Percentiles rank a stretch among this genome's conserved stretches.
phyloP scores from a whole-genome alignment of 2,888 invertebrate species.

The Drosophila helvetica region DNA sequence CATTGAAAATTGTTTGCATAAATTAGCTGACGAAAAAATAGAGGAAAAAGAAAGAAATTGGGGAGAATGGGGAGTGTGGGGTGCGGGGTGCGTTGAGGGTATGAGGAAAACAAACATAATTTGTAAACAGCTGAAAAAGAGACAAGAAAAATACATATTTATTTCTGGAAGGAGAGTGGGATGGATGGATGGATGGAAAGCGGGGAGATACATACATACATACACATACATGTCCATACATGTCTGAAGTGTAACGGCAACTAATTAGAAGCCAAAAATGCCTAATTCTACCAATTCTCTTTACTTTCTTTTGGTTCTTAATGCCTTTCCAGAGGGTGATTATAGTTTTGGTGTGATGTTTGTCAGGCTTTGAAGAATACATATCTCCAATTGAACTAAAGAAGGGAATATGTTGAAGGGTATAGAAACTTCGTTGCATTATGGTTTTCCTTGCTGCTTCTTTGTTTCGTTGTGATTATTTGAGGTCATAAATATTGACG shows the following conservation, averaged over 20 bases:
- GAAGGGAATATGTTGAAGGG: neutral
- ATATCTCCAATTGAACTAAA: neutral
- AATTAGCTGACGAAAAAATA: constrained; percentile 60
- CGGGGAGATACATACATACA: constrained; percentile 36
- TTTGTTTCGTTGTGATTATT: constrained; percentile 59
- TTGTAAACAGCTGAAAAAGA: constrained; percentile 55
- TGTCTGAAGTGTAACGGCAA: constrained; percentile 42
- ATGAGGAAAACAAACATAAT: constrained; percentile 60
- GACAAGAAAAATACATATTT: constrained; percentile 22
- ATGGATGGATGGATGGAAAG: neutral
- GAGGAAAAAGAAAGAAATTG: constrained; percentile 20
- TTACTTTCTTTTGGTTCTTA: neutral
- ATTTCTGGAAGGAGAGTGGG: neutral
- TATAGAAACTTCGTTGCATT: neutral
- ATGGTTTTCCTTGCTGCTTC: neutral
- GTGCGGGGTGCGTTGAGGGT: neutral
- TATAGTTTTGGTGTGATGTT: neutral
- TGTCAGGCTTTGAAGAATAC: too few relatives aligned
- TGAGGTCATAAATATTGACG: constrained; percentile 74
- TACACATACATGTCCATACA: neutral
- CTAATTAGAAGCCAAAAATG: constrained; percentile 64
- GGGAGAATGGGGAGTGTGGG: constrained; percentile 7
- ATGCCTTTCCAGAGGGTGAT: neutral
- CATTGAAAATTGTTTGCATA: constrained; percentile 73
- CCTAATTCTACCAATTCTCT: constrained; percentile 31